A percentile compares a stretch with the other conserved stretches of the same genome.
These are phyloP conservation scores for Eolophus roseicapilla DNA, from an alignment of 2,113 vertebrate species.

Conservation along the genomic window DNA sequence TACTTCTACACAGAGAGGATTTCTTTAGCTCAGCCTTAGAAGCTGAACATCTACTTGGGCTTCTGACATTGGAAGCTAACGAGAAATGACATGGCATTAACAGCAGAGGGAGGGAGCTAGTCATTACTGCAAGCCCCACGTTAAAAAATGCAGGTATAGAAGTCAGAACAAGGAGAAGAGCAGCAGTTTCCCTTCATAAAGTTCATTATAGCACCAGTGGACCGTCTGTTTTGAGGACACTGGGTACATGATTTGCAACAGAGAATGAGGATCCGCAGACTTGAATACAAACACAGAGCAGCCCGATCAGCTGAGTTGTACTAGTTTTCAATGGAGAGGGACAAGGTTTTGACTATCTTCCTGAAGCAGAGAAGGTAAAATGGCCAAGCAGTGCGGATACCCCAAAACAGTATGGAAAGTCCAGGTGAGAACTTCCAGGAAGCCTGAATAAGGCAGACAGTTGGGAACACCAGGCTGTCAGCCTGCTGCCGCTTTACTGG, in stretches of 20 bases:
- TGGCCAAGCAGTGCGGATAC: neutral
- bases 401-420: neutral
- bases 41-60: slow-evolving; percentile 10
- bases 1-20: slow-evolving; percentile 38
- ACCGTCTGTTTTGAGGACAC: neutral
- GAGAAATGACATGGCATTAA: neutral
- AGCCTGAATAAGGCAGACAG: neutral
- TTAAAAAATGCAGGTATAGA: neutral
- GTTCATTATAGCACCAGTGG: neutral
- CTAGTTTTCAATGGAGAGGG: neutral
- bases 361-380: neutral
- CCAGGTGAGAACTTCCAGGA: neutral
- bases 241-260: neutral
- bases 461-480: neutral
- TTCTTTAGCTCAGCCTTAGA: slow-evolving; percentile 38
- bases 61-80: neutral
- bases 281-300: neutral
- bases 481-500: neutral
- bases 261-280: neutral
- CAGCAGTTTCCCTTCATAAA: neutral
- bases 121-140: neutral
- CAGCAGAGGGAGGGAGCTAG: neutral
- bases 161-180: neutral
- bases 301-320: neutral
- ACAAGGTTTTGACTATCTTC: neutral